Conservation (phyloP, 2,888 invertebrate species). For the Ochropleura leucogaster region DNA sequence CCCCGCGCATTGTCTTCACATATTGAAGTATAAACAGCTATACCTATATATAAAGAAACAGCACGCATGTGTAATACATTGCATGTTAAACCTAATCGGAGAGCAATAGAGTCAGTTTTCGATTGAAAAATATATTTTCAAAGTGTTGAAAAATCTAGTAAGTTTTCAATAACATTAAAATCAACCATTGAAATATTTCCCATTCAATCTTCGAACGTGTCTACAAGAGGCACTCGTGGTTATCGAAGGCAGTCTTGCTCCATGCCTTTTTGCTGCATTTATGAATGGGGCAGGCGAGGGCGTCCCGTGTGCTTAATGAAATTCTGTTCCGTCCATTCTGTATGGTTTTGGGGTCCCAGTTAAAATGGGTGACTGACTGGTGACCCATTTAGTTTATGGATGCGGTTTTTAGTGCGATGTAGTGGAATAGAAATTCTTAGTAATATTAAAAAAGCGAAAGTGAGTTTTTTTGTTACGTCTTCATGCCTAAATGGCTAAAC, state of each 20-base stretch:
- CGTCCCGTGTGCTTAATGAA: conserved; percentile 41
- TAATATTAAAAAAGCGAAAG: no score
- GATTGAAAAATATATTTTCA: not conserved
- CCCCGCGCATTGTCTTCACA: no score
- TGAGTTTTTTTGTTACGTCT: no score
- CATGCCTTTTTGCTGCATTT: conserved; percentile 13
- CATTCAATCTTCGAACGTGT: conserved; percentile 26
- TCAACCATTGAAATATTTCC: conserved; percentile 20
- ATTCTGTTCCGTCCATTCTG: conserved; percentile 29
- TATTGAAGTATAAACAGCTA: no score
- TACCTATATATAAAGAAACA: no score
- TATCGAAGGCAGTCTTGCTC: conserved; percentile 23
- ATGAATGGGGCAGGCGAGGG: conserved; percentile 21
- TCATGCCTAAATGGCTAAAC: no score
- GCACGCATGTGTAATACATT: no score
- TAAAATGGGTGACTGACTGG: conserved; percentile 2
- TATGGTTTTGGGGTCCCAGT: conserved; percentile 11
- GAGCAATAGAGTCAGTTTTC: no score
- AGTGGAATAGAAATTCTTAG: no score
- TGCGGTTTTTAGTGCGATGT: not conserved
- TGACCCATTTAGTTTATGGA: not conserved
- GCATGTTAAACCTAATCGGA: no score
- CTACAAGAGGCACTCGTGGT: conserved; percentile 8
- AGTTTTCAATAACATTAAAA: conserved; percentile 20
- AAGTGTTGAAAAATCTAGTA: not conserved